Base-by-base conservation (phyloP, 2,113 vertebrate genomes). In the Tachysurus fulvidraco region DNA sequence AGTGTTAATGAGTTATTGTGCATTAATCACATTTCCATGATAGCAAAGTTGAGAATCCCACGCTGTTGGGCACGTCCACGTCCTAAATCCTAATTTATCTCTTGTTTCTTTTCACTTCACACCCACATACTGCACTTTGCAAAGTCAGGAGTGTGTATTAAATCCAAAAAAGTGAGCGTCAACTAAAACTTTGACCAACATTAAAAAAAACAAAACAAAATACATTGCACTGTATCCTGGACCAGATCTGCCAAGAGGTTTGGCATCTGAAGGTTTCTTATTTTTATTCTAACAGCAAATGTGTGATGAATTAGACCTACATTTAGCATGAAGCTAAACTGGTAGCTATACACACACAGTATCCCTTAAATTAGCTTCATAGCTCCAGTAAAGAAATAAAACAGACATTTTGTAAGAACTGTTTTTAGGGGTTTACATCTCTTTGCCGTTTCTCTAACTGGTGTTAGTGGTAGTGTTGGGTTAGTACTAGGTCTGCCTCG, bases 61-160 rank as follows among this genome's bases (percentile, higher is more conserved):
- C 44, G 12, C 73, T 25, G 73, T 50, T n/a, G 73, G 73, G 23
- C 44, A 50, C 23, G 73, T 76, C 73, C 73, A 76, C 23, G 73
- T 79, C 25, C n/a, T 11, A 36, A 28, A 55, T 30, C 76, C 0
- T 19, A 55, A 78, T 54, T 54, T 78, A 78, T 28, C 74, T 78
- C 73, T 50, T n/a, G 50, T 17, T 78, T 78, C 5, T 78, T 78
- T 54, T 79, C 52, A 79, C 52, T 57, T 79, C 52, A 30, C 76
- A 79, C 52, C 50, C 52, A 78, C 76, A 55, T 30, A 21, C 46
- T 78, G 28, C 19, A 21, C 46, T 78, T 28, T n/a, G 71, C 36
- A n/a, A 54, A 52, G 50, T 54, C 74, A 77, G 6, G 74, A 77
- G 74, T 79, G 52, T 28, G 52, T 57, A 17, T 55, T 79, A 4